phyloP scores from a whole-genome alignment of 2,797 vertebrate species.

The Brachymystax lenok region DNA sequence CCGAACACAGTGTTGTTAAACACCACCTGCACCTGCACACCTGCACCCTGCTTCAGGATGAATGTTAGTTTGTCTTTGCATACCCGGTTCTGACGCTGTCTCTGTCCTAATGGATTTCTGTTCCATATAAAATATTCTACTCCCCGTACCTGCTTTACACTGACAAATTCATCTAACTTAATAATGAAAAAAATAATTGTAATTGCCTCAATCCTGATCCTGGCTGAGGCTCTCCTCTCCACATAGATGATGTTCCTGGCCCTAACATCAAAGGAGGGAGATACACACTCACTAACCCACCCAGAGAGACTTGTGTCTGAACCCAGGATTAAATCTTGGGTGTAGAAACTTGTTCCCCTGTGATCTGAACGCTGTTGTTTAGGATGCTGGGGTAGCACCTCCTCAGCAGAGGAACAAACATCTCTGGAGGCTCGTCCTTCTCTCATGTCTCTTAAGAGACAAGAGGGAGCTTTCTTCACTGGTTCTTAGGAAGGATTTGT shows the following conservation, averaged over 20 bases:
- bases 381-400: conserved; percentile 18
- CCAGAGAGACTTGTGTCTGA: not conserved
- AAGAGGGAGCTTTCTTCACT: conserved; percentile 23
- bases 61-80: too few species aligned
- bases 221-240: not conserved
- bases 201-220: not conserved
- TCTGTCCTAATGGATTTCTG: too few species aligned
- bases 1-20: too few species aligned
- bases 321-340: conserved; percentile 20
- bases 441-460: conserved; percentile 30
- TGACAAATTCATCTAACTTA: not conserved
- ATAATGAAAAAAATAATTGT: not conserved
- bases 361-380: conserved; percentile 37
- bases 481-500: conserved; percentile 25
- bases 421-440: conserved; percentile 25
- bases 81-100: too few species aligned
- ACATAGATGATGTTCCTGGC: not conserved
- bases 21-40: not conserved
- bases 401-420: too few species aligned
- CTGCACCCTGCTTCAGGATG: not conserved
- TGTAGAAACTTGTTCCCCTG: conserved; percentile 14
- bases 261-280: conserved; percentile 31
- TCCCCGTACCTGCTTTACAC: too few species aligned
- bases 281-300: not conserved
- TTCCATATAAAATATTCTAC: too few species aligned